A percentile compares a stretch with the other conserved stretches of the same genome.
Evolutionary conservation across 2,888 invertebrate genomes (phyloP).

Genomic region (Auanema freiburgensis): DNA sequence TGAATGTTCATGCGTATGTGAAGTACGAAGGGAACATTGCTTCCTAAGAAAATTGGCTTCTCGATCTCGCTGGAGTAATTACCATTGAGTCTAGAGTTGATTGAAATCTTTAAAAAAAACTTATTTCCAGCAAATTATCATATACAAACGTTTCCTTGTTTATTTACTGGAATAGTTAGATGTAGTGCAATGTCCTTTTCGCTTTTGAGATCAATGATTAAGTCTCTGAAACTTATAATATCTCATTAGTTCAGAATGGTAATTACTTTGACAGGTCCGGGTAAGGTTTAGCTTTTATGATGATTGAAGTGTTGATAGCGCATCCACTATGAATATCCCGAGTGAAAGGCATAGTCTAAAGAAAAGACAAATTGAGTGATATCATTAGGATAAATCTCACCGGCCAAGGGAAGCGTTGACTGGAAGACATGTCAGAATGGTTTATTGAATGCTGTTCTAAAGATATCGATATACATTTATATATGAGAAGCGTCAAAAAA

Average conservation of each 20-base stretch:
- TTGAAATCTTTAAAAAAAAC: slow-evolving; percentile 9
- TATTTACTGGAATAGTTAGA: slow-evolving; percentile 16
- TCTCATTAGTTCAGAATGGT: too few relatives aligned
- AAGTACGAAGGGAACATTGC: slow-evolving; percentile 15
- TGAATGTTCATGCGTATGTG: slow-evolving; percentile 16
- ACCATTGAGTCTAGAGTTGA: slow-evolving; percentile 15
- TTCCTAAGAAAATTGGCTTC: slow-evolving; percentile 12
- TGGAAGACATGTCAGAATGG: too few relatives aligned
- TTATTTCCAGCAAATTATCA: too few relatives aligned
- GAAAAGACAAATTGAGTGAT: too few relatives aligned
- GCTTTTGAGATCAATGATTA: slow-evolving; percentile 10
- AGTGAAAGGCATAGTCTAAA: slow-evolving; percentile 21
- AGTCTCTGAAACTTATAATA: slow-evolving; percentile 14
- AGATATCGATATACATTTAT: too few relatives aligned
- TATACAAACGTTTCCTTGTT: not conserved
- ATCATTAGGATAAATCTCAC: too few relatives aligned
- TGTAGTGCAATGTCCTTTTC: slow-evolving; percentile 17
- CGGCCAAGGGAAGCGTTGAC: too few relatives aligned
- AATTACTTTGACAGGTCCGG: slow-evolving; percentile 16
- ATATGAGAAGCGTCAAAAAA: too few relatives aligned
- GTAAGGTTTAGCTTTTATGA: slow-evolving; percentile 13
- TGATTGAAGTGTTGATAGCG: slow-evolving; percentile 21
- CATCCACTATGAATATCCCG: slow-evolving; percentile 21
- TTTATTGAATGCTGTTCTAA: too few relatives aligned
- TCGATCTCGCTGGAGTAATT: slow-evolving; percentile 19